phyloP scores from a whole-genome alignment of 92 coral and sea anemone species.

The Diadumene lineata region DNA sequence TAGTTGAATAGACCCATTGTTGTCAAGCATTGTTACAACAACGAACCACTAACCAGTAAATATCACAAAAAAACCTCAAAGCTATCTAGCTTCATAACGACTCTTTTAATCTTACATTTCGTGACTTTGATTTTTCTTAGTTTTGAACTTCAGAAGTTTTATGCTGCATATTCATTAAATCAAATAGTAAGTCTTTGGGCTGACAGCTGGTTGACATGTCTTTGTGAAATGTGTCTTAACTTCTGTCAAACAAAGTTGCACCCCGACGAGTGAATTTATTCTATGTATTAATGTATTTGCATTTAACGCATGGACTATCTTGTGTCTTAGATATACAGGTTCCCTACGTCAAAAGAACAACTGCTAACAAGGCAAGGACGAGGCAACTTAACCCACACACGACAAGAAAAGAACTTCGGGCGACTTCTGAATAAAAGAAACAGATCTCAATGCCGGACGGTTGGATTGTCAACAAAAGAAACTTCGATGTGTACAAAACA shows the following conservation, averaged over 20 bases:
- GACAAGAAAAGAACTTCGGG: neutral
- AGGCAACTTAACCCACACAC: neutral
- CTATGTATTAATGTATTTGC: slow-evolving; percentile 70
- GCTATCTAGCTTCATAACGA: neutral
- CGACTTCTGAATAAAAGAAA: neutral
- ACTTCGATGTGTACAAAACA: slow-evolving; percentile 4
- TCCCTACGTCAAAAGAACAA: neutral
- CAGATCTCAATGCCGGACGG: slow-evolving; percentile 1
- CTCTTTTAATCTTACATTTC: neutral
- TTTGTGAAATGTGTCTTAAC: slow-evolving; percentile 73
- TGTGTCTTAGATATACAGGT: slow-evolving; percentile 20
- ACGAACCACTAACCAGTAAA: neutral
- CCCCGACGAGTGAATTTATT: slow-evolving; percentile 60
- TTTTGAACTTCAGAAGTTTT: neutral
- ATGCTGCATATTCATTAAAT: neutral
- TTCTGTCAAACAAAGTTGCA: slow-evolving; percentile 67
- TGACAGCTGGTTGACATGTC: slow-evolving; percentile 68
- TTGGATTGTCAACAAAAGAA: slow-evolving; percentile 14
- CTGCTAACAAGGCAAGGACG: neutral
- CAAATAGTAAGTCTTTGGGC: slow-evolving; percentile 48
- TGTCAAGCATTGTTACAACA: neutral
- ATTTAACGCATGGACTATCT: slow-evolving; percentile 45
- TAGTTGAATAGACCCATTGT: neutral
- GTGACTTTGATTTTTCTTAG: neutral
- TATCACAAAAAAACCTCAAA: neutral